Evolutionary conservation across 2,888 invertebrate genomes (phyloP), one percentile per base, ranked within the genome.

Genomic region (Oscheius sp.): DNA sequence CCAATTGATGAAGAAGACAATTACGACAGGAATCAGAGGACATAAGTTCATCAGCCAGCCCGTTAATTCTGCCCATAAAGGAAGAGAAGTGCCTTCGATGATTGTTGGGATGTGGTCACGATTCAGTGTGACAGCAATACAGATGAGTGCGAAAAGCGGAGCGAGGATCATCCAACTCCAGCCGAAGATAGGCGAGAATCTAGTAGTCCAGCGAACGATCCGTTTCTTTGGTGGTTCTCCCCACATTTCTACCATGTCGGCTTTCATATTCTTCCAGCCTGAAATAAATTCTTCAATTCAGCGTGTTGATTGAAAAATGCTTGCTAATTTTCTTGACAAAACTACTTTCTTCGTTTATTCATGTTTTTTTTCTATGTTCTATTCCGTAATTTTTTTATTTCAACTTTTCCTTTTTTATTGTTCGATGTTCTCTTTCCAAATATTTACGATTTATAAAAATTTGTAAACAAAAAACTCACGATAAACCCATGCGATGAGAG

Each of bases 241-340:
- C 28, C 36, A 51, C 41, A 64, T 50, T 17, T 64, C 51, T 30
- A 38, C 64, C 51, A 64, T 33, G 20, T 64, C 64, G 2, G 12
- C 12, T 12, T 22, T 1, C 28, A 51, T n/a, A 41, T 64, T 64
- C n/a, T 20, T 33, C 17, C 38, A 45, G 24, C 59, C 59, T 56
- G 12, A 6, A 6, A 41, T 4, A 6, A n/a, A n/a, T n/a, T n/a
- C n/a, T n/a, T n/a, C n/a, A n/a, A n/a, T n/a, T n/a, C n/a, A n/a
- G n/a, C n/a, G n/a, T n/a, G n/a, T n/a, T n/a, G n/a, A n/a, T n/a
- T n/a, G n/a, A n/a, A n/a, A n/a, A n/a, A n/a, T n/a, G n/a, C n/a
- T n/a, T n/a, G n/a, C n/a, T n/a, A n/a, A n/a, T n/a, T n/a, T n/a
- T n/a, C n/a, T n/a, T n/a, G n/a, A n/a, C n/a, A n/a, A n/a, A n/a